These are phyloP conservation scores for Drosophila insularis DNA, from an alignment of 1,140 invertebrate genomes.

Conservation along the genomic window DNA sequence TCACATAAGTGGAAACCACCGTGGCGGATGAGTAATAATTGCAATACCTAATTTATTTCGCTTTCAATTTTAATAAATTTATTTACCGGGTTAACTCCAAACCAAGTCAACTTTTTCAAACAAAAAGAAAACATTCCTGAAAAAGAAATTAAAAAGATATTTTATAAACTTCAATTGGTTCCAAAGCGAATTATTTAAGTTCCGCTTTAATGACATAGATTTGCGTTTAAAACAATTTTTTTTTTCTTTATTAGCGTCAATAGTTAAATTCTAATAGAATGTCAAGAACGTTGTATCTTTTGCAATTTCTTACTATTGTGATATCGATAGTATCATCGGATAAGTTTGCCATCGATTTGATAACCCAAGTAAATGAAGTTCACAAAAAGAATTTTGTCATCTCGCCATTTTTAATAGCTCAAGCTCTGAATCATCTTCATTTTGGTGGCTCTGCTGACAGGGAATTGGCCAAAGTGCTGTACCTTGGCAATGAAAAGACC, in stretches of 20 bases:
- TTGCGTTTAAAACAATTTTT: background rate
- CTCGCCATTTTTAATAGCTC: background rate
- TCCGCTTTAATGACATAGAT: background rate
- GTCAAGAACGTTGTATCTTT: background rate
- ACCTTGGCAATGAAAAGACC: background rate
- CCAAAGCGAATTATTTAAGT: background rate
- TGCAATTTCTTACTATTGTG: background rate
- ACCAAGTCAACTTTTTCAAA: no score
- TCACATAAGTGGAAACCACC: no score
- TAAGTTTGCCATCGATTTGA: conserved; percentile 5
- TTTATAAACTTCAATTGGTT: background rate
- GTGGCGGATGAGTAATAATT: no score
- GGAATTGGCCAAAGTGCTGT: background rate
- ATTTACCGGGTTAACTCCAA: no score
- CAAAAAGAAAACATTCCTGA: no score
- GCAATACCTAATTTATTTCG: no score
- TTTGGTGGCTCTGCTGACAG: background rate
- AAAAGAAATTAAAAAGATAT: no score
- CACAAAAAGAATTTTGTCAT: background rate
- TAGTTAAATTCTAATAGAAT: background rate
- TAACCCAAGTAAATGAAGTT: background rate
- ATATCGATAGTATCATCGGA: background rate
- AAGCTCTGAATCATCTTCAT: background rate
- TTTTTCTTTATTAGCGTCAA: background rate
- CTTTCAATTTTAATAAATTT: no score